Percentiles rank a stretch among this genome's conserved stretches.
phyloP scores from a whole-genome alignment of 2,113 vertebrate species.

The Hippocampus zosterae region DNA sequence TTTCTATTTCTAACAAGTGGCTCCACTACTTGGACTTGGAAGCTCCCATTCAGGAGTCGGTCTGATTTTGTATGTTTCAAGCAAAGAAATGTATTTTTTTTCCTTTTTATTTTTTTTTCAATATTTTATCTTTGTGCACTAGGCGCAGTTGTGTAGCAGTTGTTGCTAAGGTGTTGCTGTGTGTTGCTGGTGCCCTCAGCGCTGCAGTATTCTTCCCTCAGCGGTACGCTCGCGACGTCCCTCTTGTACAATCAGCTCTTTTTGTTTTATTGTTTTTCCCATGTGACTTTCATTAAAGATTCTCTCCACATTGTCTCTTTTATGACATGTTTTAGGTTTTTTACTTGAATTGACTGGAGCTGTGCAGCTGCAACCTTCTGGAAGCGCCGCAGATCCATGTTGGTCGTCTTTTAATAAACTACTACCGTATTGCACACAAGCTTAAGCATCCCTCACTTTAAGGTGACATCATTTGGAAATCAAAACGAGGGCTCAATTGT shows the following conservation, averaged over 20 bases:
- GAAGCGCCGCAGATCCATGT: not conserved
- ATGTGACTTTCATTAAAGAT: conserved; percentile 6
- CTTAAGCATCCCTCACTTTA: not conserved
- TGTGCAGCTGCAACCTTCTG: conserved; percentile 1
- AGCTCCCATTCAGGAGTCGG: not conserved
- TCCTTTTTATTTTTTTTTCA: conserved; percentile 55
- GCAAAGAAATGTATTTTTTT: conserved; percentile 15
- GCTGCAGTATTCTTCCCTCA: conserved; percentile 2
- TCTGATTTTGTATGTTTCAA: not conserved
- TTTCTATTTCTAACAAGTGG: not conserved
- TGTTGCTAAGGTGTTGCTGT: conserved; percentile 50
- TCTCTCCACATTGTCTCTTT: conserved; percentile 6
- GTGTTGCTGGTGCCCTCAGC: not conserved
- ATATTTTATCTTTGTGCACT: conserved; percentile 99
- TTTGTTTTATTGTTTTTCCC: not conserved
- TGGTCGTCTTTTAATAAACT: not conserved
- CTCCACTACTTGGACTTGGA: not conserved
- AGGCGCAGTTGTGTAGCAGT: conserved; percentile 99
- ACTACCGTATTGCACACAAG: not conserved
- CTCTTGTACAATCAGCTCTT: not conserved
- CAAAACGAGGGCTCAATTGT: not conserved
- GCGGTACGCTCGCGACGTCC: not conserved
- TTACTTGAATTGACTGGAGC: not conserved
- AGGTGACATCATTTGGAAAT: not conserved
- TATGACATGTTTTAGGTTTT: not conserved